phyloP scores from a whole-genome alignment of 1,140 invertebrate species.

The Hirudo medicinalis region DNA sequence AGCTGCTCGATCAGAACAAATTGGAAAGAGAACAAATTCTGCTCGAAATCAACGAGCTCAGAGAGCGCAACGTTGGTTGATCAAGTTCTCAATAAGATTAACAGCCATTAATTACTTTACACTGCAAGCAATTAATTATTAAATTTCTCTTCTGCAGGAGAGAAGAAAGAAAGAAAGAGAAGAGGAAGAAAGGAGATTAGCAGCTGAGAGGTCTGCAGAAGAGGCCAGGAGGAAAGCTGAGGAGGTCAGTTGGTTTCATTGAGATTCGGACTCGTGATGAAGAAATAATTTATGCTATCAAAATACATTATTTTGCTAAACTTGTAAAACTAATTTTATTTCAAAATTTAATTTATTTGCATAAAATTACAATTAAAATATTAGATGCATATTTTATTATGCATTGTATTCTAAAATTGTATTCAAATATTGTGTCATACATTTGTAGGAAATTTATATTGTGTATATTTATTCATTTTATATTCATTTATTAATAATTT shows the following conservation, averaged over 20 bases:
- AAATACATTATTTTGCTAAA: too few relatives aligned
- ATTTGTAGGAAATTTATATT: too few relatives aligned
- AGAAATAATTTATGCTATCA: too few relatives aligned
- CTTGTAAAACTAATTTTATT: too few relatives aligned
- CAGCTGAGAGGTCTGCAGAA: constrained; percentile 23
- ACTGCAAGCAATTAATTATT: too few relatives aligned
- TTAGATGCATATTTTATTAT: too few relatives aligned
- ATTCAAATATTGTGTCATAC: neutral
- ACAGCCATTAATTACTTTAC: too few relatives aligned
- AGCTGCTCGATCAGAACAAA: constrained; percentile 15
- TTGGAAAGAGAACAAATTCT: constrained; percentile 15
- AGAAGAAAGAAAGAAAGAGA: constrained; percentile 24
- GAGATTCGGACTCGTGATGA: neutral
- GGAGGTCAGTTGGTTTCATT: constrained; percentile 16
- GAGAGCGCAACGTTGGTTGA: constrained; percentile 8
- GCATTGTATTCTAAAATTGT: neutral
- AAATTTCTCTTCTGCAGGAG: constrained; percentile 19
- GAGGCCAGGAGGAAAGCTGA: constrained; percentile 26
- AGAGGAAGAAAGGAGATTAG: constrained; percentile 24
- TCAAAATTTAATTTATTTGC: too few relatives aligned
- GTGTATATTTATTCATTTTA: too few relatives aligned
- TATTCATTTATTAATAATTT: too few relatives aligned
- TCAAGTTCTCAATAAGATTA: too few relatives aligned
- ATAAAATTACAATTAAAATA: too few relatives aligned
- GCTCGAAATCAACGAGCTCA: constrained; percentile 14